Conservation (phyloP, 2,888 invertebrate species). For the Protonemura montana region DNA sequence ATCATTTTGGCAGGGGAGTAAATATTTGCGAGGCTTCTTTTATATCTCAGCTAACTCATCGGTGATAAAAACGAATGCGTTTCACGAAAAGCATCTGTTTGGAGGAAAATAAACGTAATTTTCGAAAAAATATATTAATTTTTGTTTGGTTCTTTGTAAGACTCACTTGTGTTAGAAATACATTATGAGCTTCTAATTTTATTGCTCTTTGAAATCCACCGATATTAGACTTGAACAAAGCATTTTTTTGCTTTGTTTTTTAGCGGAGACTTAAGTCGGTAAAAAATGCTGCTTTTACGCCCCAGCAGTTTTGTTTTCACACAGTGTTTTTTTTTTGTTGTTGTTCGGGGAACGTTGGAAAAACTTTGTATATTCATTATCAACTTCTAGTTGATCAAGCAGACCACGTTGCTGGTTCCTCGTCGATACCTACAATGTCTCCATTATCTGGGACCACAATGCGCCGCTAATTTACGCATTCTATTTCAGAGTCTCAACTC, state of each 20-base stretch:
- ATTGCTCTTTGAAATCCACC: not conserved
- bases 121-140: not conserved
- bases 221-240: not conserved
- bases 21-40: not conserved
- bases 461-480: not conserved
- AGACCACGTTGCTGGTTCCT: not conserved
- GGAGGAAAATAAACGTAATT: not conserved
- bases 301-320: not conserved
- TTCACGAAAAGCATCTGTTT: not conserved
- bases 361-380: not conserved
- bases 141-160: not conserved
- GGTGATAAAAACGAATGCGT: not conserved
- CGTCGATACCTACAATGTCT: not conserved
- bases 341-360: not conserved
- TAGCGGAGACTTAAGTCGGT: not conserved
- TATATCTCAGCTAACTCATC: not conserved
- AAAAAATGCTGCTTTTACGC: not conserved
- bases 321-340: not conserved
- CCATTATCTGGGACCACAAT: not conserved
- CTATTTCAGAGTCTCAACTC: not conserved
- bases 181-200: not conserved
- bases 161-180: not conserved
- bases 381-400: not conserved
- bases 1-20: not conserved
- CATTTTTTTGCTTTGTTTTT: not conserved